These are phyloP conservation scores for Cyprinodon diabolis DNA, from an alignment of 2,797 vertebrate genomes.

Conservation along the genomic window DNA sequence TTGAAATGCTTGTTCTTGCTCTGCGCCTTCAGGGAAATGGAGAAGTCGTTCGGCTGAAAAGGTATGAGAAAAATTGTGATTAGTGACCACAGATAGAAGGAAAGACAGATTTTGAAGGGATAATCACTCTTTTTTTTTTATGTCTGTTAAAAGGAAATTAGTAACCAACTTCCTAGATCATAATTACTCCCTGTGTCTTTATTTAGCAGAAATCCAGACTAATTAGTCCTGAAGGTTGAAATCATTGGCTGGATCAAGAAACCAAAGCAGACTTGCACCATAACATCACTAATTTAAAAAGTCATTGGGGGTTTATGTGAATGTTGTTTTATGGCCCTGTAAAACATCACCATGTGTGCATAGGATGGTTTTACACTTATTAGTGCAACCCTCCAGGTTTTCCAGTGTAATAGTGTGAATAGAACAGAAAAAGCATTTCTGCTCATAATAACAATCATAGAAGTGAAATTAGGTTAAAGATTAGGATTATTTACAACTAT, in stretches of 20 bases:
- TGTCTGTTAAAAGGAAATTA: not conserved
- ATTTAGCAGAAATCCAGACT: not conserved
- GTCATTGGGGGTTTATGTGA: not conserved
- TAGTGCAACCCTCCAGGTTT: not conserved
- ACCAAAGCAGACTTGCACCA: not conserved
- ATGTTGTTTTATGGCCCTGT: not conserved
- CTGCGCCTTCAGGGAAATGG: slow-evolving; percentile 92
- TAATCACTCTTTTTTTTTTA: not conserved
- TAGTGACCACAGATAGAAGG: not conserved
- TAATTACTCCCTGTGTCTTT: not conserved
- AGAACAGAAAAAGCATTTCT: not conserved
- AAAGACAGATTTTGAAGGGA: not conserved
- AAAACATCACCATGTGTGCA: not conserved
- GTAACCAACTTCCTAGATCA: too few relatives aligned
- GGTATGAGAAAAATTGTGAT: not conserved
- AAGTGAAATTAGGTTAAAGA: not conserved
- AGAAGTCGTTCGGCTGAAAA: slow-evolving; percentile 90
- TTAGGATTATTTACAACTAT: not conserved
- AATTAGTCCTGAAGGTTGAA: not conserved
- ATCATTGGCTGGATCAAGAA: not conserved
- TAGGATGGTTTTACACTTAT: not conserved
- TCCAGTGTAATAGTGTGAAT: not conserved
- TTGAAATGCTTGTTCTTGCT: slow-evolving; percentile 98
- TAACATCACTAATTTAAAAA: not conserved
- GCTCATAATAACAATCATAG: not conserved